Evolutionary conservation across 2,888 invertebrate genomes (phyloP), one percentile per base, ranked within the genome.

Genomic region (Rhagium mordax): DNA sequence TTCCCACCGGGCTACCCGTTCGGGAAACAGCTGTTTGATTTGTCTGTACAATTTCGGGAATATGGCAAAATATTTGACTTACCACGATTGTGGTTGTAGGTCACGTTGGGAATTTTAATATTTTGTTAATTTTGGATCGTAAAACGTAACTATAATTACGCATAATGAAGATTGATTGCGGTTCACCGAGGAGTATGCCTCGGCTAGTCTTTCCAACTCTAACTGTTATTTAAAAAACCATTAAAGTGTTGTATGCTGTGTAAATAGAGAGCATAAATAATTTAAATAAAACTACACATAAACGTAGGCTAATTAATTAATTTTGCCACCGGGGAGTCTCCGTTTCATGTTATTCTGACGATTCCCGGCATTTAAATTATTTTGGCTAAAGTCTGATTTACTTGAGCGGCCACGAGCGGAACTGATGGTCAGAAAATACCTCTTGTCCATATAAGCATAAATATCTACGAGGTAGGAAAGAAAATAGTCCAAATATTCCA

Each of bases 1-100:
- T 82, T 81, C 81, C 82, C 85, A 84, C 82, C 84, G 83, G 81
- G 82, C 79, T 78, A 24, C 72, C 78, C 71, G 77, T 76, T 80
- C 75, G 65, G 79, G 74, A 74, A 81, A 79, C 80, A 81, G 68
- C 76, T 81, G 81, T 79, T 79, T 68, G 55, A 41, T 61, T 70
- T 62, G 47, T 53, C 53, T 15, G 53, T 53, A 18, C 20, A 29
- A 16, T 27, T 65, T 16, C 53, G 18, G 65, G 65, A 65, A 41
- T 53, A 29, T 6, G 33, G n/a, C 53, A 18, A 10, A 29, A 29
- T n/a, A 33, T 33, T 33, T 3, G 18, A 13, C n/a, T 10, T 13
- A 27, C n/a, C 53, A 33, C 65, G 51, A 18, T 16, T 33, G 20
- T 20, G 33, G n/a, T 65, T 10, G 65, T 53, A 3, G 33, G 13